A percentile compares a stretch with the other conserved stretches of the same genome.
phyloP scores from a whole-genome alignment of 92 coral and sea anemone species.

The Porites rus region DNA sequence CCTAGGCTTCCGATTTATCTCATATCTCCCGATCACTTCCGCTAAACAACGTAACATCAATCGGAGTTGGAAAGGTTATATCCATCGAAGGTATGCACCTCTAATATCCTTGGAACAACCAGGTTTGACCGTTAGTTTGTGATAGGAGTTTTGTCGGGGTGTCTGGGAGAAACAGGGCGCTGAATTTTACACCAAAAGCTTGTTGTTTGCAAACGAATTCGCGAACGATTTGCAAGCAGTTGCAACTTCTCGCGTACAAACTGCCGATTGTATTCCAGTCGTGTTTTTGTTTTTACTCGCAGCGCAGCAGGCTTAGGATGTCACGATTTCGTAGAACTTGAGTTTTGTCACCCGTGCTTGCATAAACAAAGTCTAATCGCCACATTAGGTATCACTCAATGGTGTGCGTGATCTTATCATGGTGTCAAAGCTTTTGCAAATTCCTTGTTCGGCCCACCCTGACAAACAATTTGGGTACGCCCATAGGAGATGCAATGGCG shows the following conservation, averaged over 20 bases:
- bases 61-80: background rate
- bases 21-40: conserved; percentile 23
- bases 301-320: conserved; percentile 22
- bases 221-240: background rate
- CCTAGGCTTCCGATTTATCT: conserved; percentile 13
- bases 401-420: conserved; percentile 10
- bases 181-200: background rate
- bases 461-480: background rate
- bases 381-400: conserved; percentile 18
- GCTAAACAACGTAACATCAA: conserved; percentile 18
- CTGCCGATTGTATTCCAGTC: background rate
- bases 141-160: background rate
- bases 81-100: conserved; percentile 19
- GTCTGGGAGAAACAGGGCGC: background rate
- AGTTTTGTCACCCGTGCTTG: conserved; percentile 8
- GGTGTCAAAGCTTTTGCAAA: conserved; percentile 15
- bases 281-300: conserved; percentile 2
- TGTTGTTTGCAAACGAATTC: conserved; percentile 1
- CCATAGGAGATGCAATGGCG: background rate
- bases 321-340: conserved; percentile 6
- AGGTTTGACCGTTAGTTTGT: background rate
- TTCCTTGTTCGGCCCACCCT: conserved; percentile 18
- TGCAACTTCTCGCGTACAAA: background rate
- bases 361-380: conserved; percentile 22
- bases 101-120: background rate